phyloP scores from a whole-genome alignment of 2,888 invertebrate genomes.

The Hofmannophila pseudospretella region DNA sequence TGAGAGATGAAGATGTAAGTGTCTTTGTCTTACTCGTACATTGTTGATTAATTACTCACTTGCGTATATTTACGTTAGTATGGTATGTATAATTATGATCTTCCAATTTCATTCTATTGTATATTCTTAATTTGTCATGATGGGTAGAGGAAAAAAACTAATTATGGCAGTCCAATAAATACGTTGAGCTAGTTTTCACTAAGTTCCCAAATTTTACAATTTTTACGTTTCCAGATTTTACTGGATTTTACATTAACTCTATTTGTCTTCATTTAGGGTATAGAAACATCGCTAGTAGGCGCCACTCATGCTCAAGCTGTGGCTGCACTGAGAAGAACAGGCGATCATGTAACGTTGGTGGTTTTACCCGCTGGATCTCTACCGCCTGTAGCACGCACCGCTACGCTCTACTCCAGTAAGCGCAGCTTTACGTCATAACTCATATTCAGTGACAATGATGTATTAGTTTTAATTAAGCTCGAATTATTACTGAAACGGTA shows the following conservation, averaged over 20 bases:
- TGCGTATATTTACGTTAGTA: no score
- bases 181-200: no score
- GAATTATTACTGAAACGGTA: background rate
- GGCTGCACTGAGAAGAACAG: constrained; percentile 61
- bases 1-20: constrained; percentile 70
- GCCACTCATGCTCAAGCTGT: constrained; percentile 72
- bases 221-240: no score
- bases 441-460: constrained; percentile 10
- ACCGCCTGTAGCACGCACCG: constrained; percentile 57
- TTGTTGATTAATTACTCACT: no score
- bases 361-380: constrained; percentile 65
- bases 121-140: no score
- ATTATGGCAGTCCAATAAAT: no score
- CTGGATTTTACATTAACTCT: no score
- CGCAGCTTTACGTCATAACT: constrained; percentile 16
- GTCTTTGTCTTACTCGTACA: no score
- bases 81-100: no score
- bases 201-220: no score
- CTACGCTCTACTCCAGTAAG: constrained; percentile 66
- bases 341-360: constrained; percentile 67
- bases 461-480: constrained; percentile 8
- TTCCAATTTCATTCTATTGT: no score
- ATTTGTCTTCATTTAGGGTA: constrained; percentile 39
- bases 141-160: no score
- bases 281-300: constrained; percentile 68